A percentile compares a stretch with the other conserved stretches of the same genome.
phyloP scores from a whole-genome alignment of 2,113 vertebrate species.

The Thomomys bottae region DNA sequence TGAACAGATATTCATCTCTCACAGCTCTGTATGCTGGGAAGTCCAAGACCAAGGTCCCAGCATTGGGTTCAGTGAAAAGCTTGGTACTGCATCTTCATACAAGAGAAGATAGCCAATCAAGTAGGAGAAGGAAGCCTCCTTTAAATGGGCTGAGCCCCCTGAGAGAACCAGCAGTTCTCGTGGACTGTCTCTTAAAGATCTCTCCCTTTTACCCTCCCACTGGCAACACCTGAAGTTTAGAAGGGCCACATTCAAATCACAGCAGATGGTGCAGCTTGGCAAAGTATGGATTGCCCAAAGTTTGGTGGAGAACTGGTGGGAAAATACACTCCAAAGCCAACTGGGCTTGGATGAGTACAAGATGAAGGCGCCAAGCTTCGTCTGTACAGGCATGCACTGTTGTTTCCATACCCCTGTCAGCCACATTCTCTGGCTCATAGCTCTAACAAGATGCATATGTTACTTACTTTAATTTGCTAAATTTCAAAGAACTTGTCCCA shows the following conservation, averaged over 20 bases:
- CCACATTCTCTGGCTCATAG: constrained; percentile 19
- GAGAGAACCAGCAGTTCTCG: neutral
- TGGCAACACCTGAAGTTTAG: neutral
- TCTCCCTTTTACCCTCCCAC: neutral
- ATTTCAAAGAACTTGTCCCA: constrained; percentile 52
- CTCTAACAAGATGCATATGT: constrained; percentile 56
- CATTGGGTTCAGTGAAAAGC: neutral
- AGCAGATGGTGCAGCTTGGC: neutral
- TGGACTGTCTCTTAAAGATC: neutral
- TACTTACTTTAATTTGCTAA: constrained; percentile 58
- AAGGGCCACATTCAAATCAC: neutral
- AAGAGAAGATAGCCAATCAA: neutral
- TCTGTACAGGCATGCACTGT: neutral
- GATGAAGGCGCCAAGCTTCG: neutral
- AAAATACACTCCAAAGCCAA: neutral
- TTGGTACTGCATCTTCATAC: neutral
- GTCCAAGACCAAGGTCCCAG: neutral
- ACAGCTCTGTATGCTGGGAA: neutral
- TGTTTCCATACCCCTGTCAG: neutral
- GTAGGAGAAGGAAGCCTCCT: neutral
- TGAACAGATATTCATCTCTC: neutral
- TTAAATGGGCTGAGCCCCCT: neutral
- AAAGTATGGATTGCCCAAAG: neutral
- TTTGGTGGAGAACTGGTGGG: neutral
- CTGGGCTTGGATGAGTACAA: neutral